These are phyloP conservation scores for Nasonovia ribisnigri DNA, from an alignment of 2,888 invertebrate species.

Conservation along the genomic window DNA sequence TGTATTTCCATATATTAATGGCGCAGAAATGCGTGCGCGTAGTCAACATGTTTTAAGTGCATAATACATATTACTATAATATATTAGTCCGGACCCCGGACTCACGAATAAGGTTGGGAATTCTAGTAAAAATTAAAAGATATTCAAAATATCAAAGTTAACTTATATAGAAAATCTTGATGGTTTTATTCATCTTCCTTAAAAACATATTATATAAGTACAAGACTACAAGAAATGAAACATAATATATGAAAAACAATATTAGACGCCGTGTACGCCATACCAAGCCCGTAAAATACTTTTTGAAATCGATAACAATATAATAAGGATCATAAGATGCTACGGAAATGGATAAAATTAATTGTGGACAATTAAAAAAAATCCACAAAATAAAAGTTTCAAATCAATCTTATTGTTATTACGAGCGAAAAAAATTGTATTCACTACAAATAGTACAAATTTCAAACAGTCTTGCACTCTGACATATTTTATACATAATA, in stretches of 20 bases:
- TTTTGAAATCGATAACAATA: background rate
- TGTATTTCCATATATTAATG: background rate
- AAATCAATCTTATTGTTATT: background rate
- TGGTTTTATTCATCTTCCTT: background rate
- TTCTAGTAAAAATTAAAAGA: background rate
- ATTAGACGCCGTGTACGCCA: background rate
- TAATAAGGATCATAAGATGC: background rate
- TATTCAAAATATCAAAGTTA: background rate
- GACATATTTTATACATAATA: background rate
- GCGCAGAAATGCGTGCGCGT: background rate
- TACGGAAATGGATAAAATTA: background rate
- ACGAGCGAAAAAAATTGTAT: background rate
- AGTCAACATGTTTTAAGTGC: background rate
- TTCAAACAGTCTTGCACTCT: background rate
- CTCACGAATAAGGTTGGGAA: background rate
- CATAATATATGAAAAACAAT: background rate
- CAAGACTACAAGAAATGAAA: background rate
- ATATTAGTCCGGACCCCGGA: background rate
- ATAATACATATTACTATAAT: background rate
- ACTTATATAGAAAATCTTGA: background rate
- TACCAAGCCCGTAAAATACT: background rate
- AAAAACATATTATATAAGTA: background rate
- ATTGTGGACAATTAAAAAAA: background rate
- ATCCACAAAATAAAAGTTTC: background rate
- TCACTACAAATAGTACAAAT: background rate